A percentile compares a stretch with the other conserved stretches of the same genome.
phyloP scores from a whole-genome alignment of 1,140 invertebrate genomes.

The Whitmania pigra region DNA sequence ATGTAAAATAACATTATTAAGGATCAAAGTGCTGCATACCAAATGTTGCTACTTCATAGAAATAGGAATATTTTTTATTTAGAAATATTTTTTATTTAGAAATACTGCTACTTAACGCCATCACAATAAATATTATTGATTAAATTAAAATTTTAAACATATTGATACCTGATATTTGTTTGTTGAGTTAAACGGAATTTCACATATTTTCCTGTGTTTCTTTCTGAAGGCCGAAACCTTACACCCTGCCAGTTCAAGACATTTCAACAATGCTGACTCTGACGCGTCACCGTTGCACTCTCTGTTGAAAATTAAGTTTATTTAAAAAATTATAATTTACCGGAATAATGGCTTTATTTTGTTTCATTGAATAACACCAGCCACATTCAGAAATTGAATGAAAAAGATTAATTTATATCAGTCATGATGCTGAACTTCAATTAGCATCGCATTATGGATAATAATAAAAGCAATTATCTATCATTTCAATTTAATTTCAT shows the following conservation, averaged over 20 bases:
- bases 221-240: slow-evolving; percentile 79
- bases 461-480: slow-evolving; percentile 1
- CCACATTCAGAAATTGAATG: neutral
- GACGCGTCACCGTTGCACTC: slow-evolving; percentile 71
- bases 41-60: too few relatives aligned
- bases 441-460: too few relatives aligned
- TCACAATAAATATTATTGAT: too few relatives aligned
- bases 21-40: too few relatives aligned
- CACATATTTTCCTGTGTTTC: slow-evolving; percentile 85
- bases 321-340: too few relatives aligned
- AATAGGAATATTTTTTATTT: too few relatives aligned
- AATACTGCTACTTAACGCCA: too few relatives aligned
- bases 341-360: too few relatives aligned
- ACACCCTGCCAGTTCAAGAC: slow-evolving; percentile 83
- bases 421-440: neutral
- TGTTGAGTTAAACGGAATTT: slow-evolving; percentile 98
- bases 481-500: too few relatives aligned
- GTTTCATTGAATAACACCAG: too few relatives aligned
- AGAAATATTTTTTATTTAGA: too few relatives aligned
- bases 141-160: neutral
- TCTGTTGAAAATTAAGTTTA: slow-evolving; percentile 31
- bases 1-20: too few relatives aligned
- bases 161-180: slow-evolving; percentile 76
- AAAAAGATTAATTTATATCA: neutral
- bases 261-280: slow-evolving; percentile 87